Conservation (phyloP, 2,797 vertebrate genomes). For the Helarctos malayanus region DNA sequence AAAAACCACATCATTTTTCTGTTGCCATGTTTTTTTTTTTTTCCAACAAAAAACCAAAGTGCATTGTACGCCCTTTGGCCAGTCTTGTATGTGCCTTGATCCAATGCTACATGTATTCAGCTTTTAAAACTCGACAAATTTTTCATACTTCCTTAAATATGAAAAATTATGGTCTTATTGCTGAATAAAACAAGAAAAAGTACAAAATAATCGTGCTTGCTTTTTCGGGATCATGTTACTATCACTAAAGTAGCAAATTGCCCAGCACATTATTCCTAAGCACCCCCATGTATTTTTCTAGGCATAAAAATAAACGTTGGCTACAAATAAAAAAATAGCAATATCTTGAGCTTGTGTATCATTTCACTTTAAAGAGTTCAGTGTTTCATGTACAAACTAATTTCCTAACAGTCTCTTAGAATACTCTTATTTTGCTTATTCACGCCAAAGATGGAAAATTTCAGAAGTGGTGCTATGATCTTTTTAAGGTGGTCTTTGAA, state of each 20-base stretch:
- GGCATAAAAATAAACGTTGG: constrained; percentile 80
- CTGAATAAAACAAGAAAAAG: constrained; percentile 96
- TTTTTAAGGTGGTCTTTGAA: constrained; percentile 45
- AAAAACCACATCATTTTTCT: constrained; percentile 92
- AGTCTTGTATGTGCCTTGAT: constrained; percentile 99
- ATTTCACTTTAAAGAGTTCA: constrained; percentile 67
- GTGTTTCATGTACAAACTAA: not conserved
- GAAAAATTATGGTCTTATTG: constrained; percentile 99
- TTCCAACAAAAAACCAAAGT: constrained; percentile 99
- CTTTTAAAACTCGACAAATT: constrained; percentile 98
- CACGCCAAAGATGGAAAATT: not conserved
- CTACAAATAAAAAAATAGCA: constrained; percentile 74
- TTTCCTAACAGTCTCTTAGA: not conserved
- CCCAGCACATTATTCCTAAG: constrained; percentile 78
- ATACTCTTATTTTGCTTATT: constrained; percentile 6
- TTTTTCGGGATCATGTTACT: constrained; percentile 82
- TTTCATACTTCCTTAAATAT: constrained; percentile 99
- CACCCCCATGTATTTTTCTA: constrained; percentile 83
- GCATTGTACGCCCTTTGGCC: constrained; percentile 99
- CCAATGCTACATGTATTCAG: constrained; percentile 99
- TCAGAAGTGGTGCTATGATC: not conserved
- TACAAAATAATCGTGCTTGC: constrained; percentile 87
- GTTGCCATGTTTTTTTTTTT: constrained; percentile 96
- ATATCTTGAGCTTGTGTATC: constrained; percentile 70
- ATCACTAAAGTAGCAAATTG: constrained; percentile 77